phyloP scores from a whole-genome alignment of 2,113 vertebrate genomes.

The Ctenomys sociabilis region DNA sequence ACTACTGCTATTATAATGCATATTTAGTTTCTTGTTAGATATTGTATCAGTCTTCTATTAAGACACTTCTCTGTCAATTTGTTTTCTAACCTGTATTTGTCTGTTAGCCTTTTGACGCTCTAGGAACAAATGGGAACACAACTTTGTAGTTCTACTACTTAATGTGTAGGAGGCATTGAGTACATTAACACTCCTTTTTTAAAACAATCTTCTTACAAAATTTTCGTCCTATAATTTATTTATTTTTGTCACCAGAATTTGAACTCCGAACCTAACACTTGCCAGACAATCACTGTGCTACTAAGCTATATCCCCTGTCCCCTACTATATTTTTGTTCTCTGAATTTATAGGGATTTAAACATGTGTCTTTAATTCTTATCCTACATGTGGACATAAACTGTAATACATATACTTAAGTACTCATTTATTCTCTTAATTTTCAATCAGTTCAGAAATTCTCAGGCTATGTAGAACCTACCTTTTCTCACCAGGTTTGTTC shows the following conservation, averaged over 20 bases:
- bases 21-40: neutral
- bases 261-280: no score
- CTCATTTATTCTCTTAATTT: conserved; percentile 53
- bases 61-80: neutral
- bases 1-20: neutral
- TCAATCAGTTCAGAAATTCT: neutral
- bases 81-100: neutral
- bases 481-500: neutral
- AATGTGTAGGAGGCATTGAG: neutral
- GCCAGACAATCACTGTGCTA: no score
- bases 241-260: no score
- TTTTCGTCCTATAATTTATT: neutral
- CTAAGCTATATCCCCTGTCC: no score
- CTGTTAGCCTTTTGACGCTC: neutral
- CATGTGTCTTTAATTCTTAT: neutral
- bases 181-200: conserved; percentile 49
- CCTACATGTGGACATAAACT: neutral
- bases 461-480: neutral
- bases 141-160: neutral
- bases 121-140: neutral
- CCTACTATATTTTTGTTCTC: neutral
- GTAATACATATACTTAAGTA: conserved; percentile 25
- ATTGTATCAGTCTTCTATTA: neutral
- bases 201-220: conserved; percentile 34
- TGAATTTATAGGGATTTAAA: neutral